Conservation (phyloP, 1,140 invertebrate genomes). For the Conus ventricosus region DNA sequence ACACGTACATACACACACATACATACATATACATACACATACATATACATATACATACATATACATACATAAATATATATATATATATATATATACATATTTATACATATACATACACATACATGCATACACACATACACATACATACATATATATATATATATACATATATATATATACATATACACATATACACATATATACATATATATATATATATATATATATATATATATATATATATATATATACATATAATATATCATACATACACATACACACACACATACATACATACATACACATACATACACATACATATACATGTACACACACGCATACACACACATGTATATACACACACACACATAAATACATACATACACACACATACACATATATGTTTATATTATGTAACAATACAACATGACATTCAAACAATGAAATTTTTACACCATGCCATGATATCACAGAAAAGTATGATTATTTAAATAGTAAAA, state of each 20-base stretch:
- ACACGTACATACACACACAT: conserved; percentile 18
- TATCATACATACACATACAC: background rate
- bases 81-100: too few species aligned
- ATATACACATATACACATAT: background rate
- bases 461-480: too few species aligned
- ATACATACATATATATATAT: background rate
- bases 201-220: background rate
- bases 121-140: conserved; percentile 1
- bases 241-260: background rate
- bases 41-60: too few species aligned
- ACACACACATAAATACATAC: too few species aligned
- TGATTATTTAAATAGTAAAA: too few species aligned
- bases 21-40: conserved; percentile 17
- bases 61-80: too few species aligned
- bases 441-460: too few species aligned
- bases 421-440: too few species aligned
- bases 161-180: background rate
- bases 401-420: too few species aligned
- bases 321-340: background rate
- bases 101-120: too few species aligned
- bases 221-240: background rate
- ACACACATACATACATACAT: background rate
- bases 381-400: too few species aligned
- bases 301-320: background rate
- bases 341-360: conserved; percentile 4